Percentiles rank a stretch among this genome's conserved stretches.
Evolutionary conservation across 2,888 invertebrate genomes (phyloP).

Genomic region (Melinopterus prodromus): DNA sequence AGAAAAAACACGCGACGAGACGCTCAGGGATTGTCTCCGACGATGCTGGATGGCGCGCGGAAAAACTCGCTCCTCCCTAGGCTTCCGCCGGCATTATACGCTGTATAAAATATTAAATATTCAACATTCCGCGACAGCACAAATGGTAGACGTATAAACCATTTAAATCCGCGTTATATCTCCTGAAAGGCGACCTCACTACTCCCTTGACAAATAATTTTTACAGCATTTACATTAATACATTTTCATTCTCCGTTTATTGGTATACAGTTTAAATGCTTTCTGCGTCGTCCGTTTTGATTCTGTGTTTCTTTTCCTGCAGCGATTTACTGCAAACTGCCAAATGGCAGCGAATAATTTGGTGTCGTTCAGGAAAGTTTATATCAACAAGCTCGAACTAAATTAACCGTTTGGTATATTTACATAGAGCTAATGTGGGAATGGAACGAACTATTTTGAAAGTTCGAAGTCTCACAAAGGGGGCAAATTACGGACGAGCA

Average conservation of each 20-base stretch:
- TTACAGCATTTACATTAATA: not conserved
- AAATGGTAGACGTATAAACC: not conserved
- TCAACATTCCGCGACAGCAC: not conserved
- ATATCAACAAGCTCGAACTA: conserved; percentile 11
- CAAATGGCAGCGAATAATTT: not conserved
- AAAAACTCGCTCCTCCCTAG: not conserved
- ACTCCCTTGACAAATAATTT: not conserved
- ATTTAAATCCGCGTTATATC: not conserved
- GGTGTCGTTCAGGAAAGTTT: not conserved
- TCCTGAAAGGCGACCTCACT: not conserved
- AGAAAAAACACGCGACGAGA: not conserved
- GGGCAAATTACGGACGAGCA: conserved; percentile 44
- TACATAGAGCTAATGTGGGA: conserved; percentile 40
- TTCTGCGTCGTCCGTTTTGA: not conserved
- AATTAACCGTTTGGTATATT: conserved; percentile 40
- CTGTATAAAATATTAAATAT: not conserved
- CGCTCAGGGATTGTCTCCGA: conserved; percentile 4
- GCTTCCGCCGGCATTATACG: not conserved
- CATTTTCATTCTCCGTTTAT: not conserved
- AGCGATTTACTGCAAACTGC: not conserved
- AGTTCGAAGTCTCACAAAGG: conserved; percentile 41
- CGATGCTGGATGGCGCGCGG: not conserved
- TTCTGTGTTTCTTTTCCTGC: not conserved
- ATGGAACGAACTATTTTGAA: conserved; percentile 39
- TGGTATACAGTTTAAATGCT: not conserved